phyloP scores from a whole-genome alignment of 1,140 invertebrate genomes.

The Paralvinella palmiformis region DNA sequence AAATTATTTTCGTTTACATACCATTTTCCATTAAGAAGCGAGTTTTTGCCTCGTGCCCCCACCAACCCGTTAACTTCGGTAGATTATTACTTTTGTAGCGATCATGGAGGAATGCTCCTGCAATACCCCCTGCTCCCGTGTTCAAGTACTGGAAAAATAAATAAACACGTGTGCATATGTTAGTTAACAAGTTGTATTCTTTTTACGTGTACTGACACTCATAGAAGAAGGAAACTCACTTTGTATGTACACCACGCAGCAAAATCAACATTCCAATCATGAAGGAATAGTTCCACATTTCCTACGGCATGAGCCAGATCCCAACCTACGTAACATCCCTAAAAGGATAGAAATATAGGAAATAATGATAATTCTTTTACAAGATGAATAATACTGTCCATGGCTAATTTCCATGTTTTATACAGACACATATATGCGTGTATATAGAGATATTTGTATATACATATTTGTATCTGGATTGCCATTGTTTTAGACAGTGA shows the following conservation, averaged over 20 bases:
- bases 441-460: neutral
- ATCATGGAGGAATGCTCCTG: slow-evolving; percentile 54
- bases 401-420: neutral
- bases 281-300: slow-evolving; percentile 57
- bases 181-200: no score
- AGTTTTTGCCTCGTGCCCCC: slow-evolving; percentile 50
- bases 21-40: slow-evolving; percentile 54
- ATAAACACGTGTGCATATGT: neutral
- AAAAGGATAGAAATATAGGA: slow-evolving; percentile 3
- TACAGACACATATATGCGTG: neutral
- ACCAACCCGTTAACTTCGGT: slow-evolving; percentile 52
- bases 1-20: slow-evolving; percentile 27
- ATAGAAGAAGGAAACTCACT: no score
- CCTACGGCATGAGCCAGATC: slow-evolving; percentile 63
- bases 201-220: no score
- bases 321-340: slow-evolving; percentile 60
- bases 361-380: neutral
- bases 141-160: slow-evolving; percentile 54
- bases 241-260: slow-evolving; percentile 65
- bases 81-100: slow-evolving; percentile 35
- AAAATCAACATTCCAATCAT: slow-evolving; percentile 64
- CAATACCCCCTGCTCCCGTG: slow-evolving; percentile 57
- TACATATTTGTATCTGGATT: neutral
- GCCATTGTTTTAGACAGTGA: neutral
- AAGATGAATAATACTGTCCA: neutral